Base-by-base conservation (phyloP, 2,113 vertebrate genomes). In the Lates calcarifer region DNA sequence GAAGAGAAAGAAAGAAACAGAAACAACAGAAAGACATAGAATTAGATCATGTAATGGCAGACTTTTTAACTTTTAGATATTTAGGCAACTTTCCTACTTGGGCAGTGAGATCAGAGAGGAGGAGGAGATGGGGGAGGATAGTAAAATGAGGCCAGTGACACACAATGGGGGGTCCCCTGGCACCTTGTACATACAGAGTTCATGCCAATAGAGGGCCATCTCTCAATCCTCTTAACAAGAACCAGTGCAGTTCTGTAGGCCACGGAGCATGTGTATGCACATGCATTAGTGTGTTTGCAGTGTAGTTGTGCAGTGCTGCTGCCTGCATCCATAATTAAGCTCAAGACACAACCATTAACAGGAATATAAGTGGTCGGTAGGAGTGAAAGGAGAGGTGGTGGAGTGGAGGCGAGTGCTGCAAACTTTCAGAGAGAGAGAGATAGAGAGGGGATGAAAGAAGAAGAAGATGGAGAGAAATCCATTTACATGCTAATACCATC, bases 401-500 rank as follows among this genome's bases (percentile, higher is more conserved):
- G 66, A 28, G 66, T n/a, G 43, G 69, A 70, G 74, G 76, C 55
- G 69, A 61, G 77, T 33, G 81, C 75, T 87, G 68, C 82, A 87
- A 89, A 91, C 85, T 86, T 89, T 83, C 24, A 3, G 57, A 58
- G 74, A 45, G 63, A 67, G 80, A 64, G 41, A 90, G 70, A 89
- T 68, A 71, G 77, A 45, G 65, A 58, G 53, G 33, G 45, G 55
- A 56, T 56, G 49, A 57, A 58, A 55, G 65, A 31, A 45, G 33
- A 17, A 53, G 60, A 72, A 67, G 77, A 58, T 47, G 58, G 81
- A 92, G 89, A 91, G 84, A 91, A 84, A 89, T 72, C 78, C 70
- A 95, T 96, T 95, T 93, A 93, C 85, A 95, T 95, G 93, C 93
- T 94, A 95, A 96, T 95, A 87, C 85, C 85, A 76, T 87, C 86